Evolutionary conservation across 2,888 invertebrate genomes (phyloP).

Genomic region (Volucella zonaria): DNA sequence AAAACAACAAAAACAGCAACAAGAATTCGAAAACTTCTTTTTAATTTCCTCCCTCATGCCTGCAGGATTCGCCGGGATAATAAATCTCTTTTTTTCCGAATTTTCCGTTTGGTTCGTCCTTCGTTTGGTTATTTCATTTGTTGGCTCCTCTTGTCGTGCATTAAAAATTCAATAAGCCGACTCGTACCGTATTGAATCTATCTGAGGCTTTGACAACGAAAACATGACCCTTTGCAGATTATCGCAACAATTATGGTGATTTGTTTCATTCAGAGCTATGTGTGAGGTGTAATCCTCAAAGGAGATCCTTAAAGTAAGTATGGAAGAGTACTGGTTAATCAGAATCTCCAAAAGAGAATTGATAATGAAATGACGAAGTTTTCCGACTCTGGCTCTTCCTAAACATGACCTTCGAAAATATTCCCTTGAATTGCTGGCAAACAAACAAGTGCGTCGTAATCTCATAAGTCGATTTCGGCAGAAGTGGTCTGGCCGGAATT

Average conservation of each 20-base stretch:
- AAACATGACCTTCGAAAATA: too few relatives aligned
- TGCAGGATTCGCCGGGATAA: constrained; percentile 10
- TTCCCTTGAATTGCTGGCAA: too few relatives aligned
- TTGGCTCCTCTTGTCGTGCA: constrained; percentile 10
- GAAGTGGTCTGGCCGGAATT: too few relatives aligned
- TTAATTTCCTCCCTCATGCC: not conserved
- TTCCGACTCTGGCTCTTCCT: too few relatives aligned
- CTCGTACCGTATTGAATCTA: too few relatives aligned
- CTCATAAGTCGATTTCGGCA: too few relatives aligned
- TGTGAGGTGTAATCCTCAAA: constrained; percentile 38
- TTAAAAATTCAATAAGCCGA: constrained; percentile 42
- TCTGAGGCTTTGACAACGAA: too few relatives aligned
- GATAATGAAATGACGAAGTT: too few relatives aligned
- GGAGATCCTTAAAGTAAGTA: constrained; percentile 43
- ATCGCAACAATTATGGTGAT: constrained; percentile 22
- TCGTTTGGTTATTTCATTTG: constrained; percentile 6
- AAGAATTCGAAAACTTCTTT: constrained; percentile 8
- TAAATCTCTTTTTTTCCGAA: constrained; percentile 8
- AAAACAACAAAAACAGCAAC: not conserved
- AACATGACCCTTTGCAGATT: not conserved
- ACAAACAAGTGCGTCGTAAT: too few relatives aligned
- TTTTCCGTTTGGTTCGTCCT: not conserved
- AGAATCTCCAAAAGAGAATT: too few relatives aligned
- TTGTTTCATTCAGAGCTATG: constrained; percentile 2
- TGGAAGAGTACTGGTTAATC: not conserved